These are phyloP conservation scores for Prionailurus viverrinus DNA, from an alignment of 2,113 vertebrate genomes.

Conservation along the genomic window DNA sequence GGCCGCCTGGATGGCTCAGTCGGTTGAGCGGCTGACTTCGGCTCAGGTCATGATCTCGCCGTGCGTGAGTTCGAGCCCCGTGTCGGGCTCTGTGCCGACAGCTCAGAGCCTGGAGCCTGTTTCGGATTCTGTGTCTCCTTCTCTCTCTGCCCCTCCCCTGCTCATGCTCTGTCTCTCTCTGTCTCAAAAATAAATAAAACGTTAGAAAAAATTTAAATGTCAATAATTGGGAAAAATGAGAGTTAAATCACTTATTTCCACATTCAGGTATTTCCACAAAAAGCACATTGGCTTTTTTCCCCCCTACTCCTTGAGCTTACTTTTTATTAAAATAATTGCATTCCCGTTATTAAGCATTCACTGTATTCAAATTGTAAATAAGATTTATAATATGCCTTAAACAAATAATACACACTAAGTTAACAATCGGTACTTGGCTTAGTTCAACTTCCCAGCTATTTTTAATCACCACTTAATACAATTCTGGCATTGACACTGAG, in stretches of 20 bases:
- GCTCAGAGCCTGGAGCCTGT: no score
- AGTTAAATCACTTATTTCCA: neutral
- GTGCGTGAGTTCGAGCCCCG: rapidly evolving
- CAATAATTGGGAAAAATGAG: neutral
- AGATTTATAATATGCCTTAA: constrained; percentile 43
- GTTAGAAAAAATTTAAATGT: no score
- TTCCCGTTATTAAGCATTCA: constrained; percentile 15
- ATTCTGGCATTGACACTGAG: neutral
- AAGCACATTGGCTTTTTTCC: neutral
- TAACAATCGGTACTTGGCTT: neutral
- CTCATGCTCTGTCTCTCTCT: no score
- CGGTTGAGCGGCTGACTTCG: no score
- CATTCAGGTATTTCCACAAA: neutral
- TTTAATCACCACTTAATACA: constrained; percentile 33
- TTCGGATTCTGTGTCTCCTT: no score
- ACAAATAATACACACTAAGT: neutral
- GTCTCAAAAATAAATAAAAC: no score
- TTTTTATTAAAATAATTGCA: constrained; percentile 59
- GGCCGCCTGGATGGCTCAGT: no score
- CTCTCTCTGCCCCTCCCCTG: no score
- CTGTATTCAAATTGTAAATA: neutral
- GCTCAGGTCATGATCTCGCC: no score
- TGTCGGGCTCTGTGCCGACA: no score
- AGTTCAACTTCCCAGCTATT: constrained; percentile 24
- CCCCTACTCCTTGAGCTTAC: neutral